Conservation (phyloP, 2,888 invertebrate genomes). For the Agrotis segetum region DNA sequence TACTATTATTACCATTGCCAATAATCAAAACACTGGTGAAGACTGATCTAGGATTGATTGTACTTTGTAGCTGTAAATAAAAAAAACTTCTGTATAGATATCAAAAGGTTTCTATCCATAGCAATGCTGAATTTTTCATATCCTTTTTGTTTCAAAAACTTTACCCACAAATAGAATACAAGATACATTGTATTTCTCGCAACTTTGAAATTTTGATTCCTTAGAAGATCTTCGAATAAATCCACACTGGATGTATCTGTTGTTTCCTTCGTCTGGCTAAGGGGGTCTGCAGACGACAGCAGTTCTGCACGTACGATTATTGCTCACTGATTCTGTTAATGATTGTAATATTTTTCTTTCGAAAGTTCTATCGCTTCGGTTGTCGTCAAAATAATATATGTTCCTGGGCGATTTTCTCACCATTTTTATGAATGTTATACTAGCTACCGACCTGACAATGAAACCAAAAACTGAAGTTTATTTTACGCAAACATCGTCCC, state of each 20-base stretch:
- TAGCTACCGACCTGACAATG: too few species aligned
- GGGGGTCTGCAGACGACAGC: conserved; percentile 27
- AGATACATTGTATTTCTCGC: conserved; percentile 39
- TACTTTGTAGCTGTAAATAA: too few species aligned
- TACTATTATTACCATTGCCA: not conserved
- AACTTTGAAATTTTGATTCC: conserved; percentile 48
- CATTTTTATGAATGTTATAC: not conserved
- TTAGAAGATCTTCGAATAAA: conserved; percentile 35
- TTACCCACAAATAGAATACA: conserved; percentile 1
- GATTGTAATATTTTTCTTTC: conserved; percentile 35
- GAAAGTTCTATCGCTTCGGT: not conserved
- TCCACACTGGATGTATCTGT: conserved; percentile 26
- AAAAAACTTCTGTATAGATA: not conserved
- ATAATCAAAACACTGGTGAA: not conserved
- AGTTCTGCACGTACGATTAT: conserved; percentile 38
- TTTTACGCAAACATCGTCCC: too few species aligned
- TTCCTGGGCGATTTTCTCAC: not conserved
- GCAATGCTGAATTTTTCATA: conserved; percentile 21
- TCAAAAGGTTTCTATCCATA: not conserved
- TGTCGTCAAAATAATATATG: conserved; percentile 1
- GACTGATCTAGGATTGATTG: too few species aligned
- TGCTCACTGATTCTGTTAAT: conserved; percentile 43
- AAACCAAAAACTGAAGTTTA: too few species aligned
- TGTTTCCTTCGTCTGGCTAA: conserved; percentile 12
- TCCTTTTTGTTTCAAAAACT: conserved; percentile 26